phyloP scores from a whole-genome alignment of 2,888 invertebrate species.

The Clunio marinus region DNA sequence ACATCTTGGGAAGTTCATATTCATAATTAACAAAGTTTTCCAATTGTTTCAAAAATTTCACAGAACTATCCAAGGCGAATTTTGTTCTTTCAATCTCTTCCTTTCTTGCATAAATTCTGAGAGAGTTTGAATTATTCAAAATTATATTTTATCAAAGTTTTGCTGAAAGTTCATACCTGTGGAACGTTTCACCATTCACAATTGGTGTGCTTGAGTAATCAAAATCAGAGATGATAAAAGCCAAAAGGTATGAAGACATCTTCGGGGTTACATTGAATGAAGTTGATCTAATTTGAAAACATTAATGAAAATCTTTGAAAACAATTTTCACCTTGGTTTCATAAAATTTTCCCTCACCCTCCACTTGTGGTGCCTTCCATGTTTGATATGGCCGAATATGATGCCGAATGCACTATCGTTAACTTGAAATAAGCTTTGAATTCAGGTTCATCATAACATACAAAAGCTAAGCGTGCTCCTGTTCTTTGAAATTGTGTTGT shows the following conservation, averaged over 20 bases:
- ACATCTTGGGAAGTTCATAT: slow-evolving; percentile 24
- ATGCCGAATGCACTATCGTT: slow-evolving; percentile 42
- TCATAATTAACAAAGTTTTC: not conserved
- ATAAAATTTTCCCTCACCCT: too few species aligned
- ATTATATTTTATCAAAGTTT: too few species aligned
- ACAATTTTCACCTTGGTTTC: not conserved
- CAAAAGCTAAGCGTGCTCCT: slow-evolving; percentile 60
- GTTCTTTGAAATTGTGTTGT: slow-evolving; percentile 61
- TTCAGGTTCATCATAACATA: slow-evolving; percentile 66
- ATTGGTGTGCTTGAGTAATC: not conserved
- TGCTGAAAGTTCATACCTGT: not conserved
- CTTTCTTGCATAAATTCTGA: not conserved
- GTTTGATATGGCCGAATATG: not conserved
- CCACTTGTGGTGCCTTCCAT: not conserved
- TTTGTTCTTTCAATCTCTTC: not conserved
- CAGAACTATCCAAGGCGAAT: not conserved
- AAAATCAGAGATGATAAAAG: slow-evolving; percentile 26
- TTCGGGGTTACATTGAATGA: slow-evolving; percentile 1
- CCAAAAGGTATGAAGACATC: slow-evolving; percentile 12
- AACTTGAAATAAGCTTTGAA: slow-evolving; percentile 60
- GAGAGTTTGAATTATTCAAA: too few species aligned
- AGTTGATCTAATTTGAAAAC: slow-evolving; percentile 2
- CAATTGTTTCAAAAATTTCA: not conserved
- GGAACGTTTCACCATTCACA: not conserved
- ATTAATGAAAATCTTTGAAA: not conserved